phyloP scores from a whole-genome alignment of 2,113 vertebrate species.

The Columba livia region DNA sequence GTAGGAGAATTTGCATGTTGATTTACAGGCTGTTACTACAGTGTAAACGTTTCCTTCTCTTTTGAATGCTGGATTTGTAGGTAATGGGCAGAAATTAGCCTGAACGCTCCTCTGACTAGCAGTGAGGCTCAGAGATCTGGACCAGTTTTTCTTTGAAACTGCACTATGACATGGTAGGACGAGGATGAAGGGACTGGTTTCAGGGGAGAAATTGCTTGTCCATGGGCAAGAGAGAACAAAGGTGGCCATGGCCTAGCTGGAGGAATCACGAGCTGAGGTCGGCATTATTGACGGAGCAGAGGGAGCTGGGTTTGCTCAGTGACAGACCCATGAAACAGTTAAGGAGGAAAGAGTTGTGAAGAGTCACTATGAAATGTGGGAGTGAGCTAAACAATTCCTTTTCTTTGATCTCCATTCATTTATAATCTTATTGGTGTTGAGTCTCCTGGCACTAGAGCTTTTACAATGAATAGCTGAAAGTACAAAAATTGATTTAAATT shows the following conservation, averaged over 20 bases:
- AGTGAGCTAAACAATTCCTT: constrained; percentile 23
- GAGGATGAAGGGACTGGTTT: background rate
- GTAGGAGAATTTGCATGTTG: background rate
- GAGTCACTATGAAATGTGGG: constrained; percentile 44
- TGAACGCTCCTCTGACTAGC: background rate
- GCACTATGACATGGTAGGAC: background rate
- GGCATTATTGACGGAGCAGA: background rate
- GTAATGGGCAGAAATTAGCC: background rate
- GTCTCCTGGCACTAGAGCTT: background rate
- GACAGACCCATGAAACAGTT: background rate
- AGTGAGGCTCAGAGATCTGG: background rate
- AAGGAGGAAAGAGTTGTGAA: constrained; percentile 13
- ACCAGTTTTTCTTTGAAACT: background rate
- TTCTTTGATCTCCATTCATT: constrained; percentile 52
- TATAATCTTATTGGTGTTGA: constrained; percentile 1
- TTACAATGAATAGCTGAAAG: background rate
- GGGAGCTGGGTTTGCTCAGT: constrained; percentile 12
- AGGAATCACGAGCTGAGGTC: background rate
- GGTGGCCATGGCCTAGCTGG: background rate
- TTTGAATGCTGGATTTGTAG: background rate
- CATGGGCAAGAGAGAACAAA: background rate
- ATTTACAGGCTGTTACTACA: background rate
- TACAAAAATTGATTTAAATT: background rate
- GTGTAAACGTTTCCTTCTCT: background rate
- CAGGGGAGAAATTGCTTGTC: background rate